Conservation (phyloP, 2,888 invertebrate genomes). For the Metallyticus violacea region DNA sequence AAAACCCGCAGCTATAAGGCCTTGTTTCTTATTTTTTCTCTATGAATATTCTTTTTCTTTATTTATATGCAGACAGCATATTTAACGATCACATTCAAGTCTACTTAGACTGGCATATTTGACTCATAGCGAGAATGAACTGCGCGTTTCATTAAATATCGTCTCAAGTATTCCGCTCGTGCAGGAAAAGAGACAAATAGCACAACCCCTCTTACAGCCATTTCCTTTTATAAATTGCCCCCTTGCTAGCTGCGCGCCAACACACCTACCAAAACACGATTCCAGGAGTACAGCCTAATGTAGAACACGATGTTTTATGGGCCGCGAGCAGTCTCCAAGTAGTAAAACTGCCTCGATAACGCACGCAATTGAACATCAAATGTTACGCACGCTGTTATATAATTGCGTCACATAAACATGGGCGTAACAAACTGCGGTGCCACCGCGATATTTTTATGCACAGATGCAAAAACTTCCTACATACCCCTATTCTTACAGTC, state of each 20-base stretch:
- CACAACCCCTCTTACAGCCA: neutral
- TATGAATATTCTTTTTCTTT: too few species aligned
- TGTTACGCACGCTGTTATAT: neutral
- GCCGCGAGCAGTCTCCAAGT: neutral
- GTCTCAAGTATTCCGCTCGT: neutral
- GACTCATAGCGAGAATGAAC: neutral
- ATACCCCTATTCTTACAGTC: neutral
- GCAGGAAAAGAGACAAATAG: neutral
- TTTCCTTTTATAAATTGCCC: neutral
- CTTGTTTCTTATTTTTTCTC: too few species aligned
- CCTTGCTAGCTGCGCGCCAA: neutral
- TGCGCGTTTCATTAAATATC: neutral
- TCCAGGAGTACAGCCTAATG: neutral
- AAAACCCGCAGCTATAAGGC: too few species aligned
- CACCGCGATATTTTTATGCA: too few species aligned
- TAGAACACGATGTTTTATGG: neutral
- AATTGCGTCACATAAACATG: neutral
- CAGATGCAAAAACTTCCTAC: neutral
- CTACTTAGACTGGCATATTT: neutral
- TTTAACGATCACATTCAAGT: too few species aligned
- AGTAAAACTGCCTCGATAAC: neutral
- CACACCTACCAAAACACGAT: neutral
- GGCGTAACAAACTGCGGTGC: neutral
- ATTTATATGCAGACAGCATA: neutral
- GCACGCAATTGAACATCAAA: neutral